phyloP scores from a whole-genome alignment of 2,113 vertebrate genomes.

The Varanus komodoensis region DNA sequence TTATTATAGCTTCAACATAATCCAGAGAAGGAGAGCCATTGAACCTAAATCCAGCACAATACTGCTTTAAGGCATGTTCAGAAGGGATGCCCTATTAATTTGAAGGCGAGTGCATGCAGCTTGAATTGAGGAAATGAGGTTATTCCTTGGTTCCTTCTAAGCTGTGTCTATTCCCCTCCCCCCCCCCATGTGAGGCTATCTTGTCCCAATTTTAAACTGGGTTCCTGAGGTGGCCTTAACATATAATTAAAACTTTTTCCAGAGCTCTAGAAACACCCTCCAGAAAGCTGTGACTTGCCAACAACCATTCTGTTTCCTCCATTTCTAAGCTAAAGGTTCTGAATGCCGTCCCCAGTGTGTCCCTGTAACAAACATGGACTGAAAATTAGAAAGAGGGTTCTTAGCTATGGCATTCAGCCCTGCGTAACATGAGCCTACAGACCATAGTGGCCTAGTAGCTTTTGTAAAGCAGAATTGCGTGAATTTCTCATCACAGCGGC shows the following conservation, averaged over 20 bases:
- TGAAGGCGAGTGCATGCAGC: conserved; percentile 37
- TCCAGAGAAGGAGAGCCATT: background rate
- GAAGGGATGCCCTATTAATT: conserved; percentile 47
- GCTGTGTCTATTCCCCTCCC: background rate
- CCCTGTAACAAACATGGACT: conserved; percentile 72
- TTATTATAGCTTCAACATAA: background rate
- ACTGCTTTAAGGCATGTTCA: conserved; percentile 28
- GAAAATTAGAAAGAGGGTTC: conserved; percentile 74
- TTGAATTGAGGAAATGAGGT: conserved; percentile 5
- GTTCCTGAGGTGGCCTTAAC: conserved; percentile 14
- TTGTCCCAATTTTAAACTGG: background rate
- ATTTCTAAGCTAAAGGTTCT: conserved; percentile 68
- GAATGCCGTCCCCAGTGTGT: conserved; percentile 76
- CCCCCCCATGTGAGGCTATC: background rate
- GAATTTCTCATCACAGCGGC: conserved; percentile 60
- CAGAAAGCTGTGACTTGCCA: conserved; percentile 74
- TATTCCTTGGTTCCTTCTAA: background rate
- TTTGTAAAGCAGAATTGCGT: conserved; percentile 79
- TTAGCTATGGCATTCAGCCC: conserved; percentile 73
- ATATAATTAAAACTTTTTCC: background rate
- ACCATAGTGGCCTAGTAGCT: conserved; percentile 82
- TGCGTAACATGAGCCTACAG: conserved; percentile 76
- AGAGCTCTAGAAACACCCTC: conserved; percentile 68
- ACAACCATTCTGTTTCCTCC: conserved; percentile 77
- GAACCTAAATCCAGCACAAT: background rate